Evolutionary conservation across 2,113 vertebrate genomes (phyloP).

Genomic region (Gasterosteus nipponicus): DNA sequence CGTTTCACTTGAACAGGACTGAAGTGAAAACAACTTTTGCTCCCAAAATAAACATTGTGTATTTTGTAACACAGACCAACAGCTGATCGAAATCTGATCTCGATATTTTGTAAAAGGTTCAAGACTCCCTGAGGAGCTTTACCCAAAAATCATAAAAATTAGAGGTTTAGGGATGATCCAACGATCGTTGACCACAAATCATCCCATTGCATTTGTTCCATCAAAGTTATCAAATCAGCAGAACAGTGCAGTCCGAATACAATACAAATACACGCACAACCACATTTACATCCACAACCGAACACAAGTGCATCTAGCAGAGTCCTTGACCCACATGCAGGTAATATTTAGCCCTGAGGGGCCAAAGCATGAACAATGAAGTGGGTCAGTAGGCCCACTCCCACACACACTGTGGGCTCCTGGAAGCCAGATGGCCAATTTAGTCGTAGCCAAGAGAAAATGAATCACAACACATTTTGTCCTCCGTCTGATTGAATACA

Average conservation of each 20-base stretch:
- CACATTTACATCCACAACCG: not conserved
- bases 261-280: not conserved
- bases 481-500: constrained; percentile 40
- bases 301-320: not conserved
- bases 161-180: not conserved
- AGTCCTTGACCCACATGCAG: constrained; percentile 67
- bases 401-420: constrained; percentile 38
- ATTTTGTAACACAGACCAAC: not conserved
- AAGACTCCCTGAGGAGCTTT: not conserved
- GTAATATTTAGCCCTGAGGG: constrained; percentile 42
- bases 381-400: constrained; percentile 59
- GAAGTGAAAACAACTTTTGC: not conserved
- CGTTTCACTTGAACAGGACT: no score
- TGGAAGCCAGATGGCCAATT: constrained; percentile 70
- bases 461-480: constrained; percentile 60
- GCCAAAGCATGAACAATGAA: constrained; percentile 45
- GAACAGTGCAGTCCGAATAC: not conserved
- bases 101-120: not conserved
- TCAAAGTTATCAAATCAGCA: not conserved
- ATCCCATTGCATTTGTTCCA: not conserved
- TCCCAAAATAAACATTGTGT: not conserved
- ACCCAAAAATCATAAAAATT: not conserved
- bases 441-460: constrained; percentile 54
- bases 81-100: not conserved
- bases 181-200: not conserved